Evolutionary conservation across 2,888 invertebrate species (phyloP).

Genomic region (Thalpophila matura): DNA sequence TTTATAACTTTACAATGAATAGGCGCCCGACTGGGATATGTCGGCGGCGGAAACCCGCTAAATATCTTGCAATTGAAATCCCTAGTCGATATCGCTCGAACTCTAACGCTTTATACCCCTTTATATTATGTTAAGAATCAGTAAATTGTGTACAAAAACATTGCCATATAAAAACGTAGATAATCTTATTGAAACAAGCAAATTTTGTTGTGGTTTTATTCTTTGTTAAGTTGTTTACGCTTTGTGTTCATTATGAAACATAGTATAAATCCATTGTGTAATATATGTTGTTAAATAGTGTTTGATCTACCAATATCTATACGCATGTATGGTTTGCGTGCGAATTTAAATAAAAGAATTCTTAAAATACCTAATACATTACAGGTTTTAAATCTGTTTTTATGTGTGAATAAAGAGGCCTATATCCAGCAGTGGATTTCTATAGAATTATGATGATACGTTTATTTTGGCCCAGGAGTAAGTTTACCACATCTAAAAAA

Average conservation of each 20-base stretch:
- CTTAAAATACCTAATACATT: too few species aligned
- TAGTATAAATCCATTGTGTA: constrained; percentile 21
- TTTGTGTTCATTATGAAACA: constrained; percentile 10
- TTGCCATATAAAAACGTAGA: constrained; percentile 62
- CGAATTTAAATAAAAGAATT: too few species aligned
- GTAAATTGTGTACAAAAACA: constrained; percentile 65
- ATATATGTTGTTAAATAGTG: constrained; percentile 21
- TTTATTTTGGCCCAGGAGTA: too few species aligned
- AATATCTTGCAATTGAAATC: constrained; percentile 76
- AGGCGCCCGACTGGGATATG: constrained; percentile 73
- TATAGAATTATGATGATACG: too few species aligned
- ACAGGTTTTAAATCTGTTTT: too few species aligned
- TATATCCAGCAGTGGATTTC: too few species aligned
- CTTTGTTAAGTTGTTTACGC: constrained; percentile 24
- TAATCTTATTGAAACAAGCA: constrained; percentile 66
- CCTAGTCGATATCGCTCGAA: constrained; percentile 62
- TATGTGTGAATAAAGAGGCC: too few species aligned
- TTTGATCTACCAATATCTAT: constrained; percentile 18
- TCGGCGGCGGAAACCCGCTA: constrained; percentile 66
- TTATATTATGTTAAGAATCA: constrained; percentile 50
- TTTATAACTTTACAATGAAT: constrained; percentile 79
- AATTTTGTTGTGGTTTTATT: constrained; percentile 54
- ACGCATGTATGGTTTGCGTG: too few species aligned
- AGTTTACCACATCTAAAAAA: too few species aligned
- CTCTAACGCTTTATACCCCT: constrained; percentile 50